These are phyloP conservation scores for Caenorhabditis drosophilae DNA, from an alignment of 2,888 invertebrate species.

Conservation along the genomic window DNA sequence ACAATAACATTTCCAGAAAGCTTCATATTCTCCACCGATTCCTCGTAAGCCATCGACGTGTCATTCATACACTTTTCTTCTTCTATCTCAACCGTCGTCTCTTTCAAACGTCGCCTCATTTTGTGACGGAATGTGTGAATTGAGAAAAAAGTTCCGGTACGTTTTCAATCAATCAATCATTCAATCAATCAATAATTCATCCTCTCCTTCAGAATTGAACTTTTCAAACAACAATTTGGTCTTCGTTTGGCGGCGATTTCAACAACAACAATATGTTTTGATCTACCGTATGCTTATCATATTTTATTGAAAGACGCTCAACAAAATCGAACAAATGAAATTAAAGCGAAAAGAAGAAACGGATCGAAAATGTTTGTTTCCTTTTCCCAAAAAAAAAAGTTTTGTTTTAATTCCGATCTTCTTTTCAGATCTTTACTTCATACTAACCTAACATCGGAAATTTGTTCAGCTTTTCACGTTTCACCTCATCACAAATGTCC, in stretches of 20 bases:
- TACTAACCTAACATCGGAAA: constrained; percentile 16
- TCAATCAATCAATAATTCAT: no score
- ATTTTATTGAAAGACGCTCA: constrained; percentile 27
- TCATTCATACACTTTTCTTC: constrained; percentile 35
- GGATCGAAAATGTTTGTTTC: background rate
- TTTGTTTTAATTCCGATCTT: background rate
- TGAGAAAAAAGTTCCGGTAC: constrained; percentile 41
- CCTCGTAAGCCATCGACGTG: constrained; percentile 44
- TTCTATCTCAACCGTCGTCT: constrained; percentile 31
- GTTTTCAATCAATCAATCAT: no score
- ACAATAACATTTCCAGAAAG: constrained; percentile 34
- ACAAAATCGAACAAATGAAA: constrained; percentile 21
- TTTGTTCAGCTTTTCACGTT: constrained; percentile 45
- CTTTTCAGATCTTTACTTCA: background rate
- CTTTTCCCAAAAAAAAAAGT: background rate
- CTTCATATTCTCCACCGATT: constrained; percentile 31
- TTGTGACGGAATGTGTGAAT: constrained; percentile 37
- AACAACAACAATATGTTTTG: constrained; percentile 59
- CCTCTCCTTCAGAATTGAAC: no score
- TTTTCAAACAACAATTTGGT: constrained; percentile 41
- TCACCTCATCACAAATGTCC: constrained; percentile 43
- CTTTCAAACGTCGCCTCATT: constrained; percentile 12
- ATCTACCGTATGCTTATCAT: constrained; percentile 52
- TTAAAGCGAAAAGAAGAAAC: background rate
- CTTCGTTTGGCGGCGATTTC: constrained; percentile 54